A percentile compares a stretch with the other conserved stretches of the same genome.
These are phyloP conservation scores for Drosophila erecta DNA, from an alignment of 1,140 invertebrate genomes.

Conservation along the genomic window DNA sequence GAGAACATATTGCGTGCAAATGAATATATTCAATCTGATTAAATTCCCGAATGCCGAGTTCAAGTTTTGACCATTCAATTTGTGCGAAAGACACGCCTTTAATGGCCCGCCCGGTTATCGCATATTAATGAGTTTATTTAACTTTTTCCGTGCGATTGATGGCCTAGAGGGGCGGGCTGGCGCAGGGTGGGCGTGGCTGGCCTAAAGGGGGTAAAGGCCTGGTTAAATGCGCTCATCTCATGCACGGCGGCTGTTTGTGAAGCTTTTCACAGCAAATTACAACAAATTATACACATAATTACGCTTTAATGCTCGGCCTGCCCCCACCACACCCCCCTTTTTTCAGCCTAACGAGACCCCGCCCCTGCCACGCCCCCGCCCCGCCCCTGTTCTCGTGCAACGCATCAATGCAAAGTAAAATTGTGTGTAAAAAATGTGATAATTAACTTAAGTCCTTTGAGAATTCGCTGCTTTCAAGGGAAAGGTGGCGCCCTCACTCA, in stretches of 20 bases:
- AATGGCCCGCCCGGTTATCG: conserved; percentile 49
- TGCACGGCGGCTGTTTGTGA: conserved; percentile 50
- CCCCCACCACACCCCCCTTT: conserved; percentile 26
- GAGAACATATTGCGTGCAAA: not conserved
- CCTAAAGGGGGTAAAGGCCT: conserved; percentile 4
- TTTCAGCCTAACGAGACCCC: conserved; percentile 7
- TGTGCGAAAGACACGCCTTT: conserved; percentile 18
- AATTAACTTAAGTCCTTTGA: conserved; percentile 80
- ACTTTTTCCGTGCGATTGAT: conserved; percentile 60
- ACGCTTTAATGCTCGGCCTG: conserved; percentile 68
- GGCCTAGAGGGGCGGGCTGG: conserved; percentile 10
- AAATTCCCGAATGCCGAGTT: not conserved
- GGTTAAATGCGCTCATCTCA: conserved; percentile 63
- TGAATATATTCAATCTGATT: not conserved
- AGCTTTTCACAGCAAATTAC: conserved; percentile 73
- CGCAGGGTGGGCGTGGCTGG: conserved; percentile 9
- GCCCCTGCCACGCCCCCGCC: conserved; percentile 10
- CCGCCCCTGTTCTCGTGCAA: conserved; percentile 26
- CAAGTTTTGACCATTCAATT: not conserved
- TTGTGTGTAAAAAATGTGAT: conserved; percentile 82
- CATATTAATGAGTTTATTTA: conserved; percentile 74
- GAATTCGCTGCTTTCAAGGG: conserved; percentile 38
- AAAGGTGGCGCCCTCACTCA: conserved; percentile 35
- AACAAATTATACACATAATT: conserved; percentile 80
- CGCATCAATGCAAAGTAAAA: conserved; percentile 81